Evolutionary conservation across 1,140 invertebrate species (phyloP).

Genomic region (Lordiphosa mommai): DNA sequence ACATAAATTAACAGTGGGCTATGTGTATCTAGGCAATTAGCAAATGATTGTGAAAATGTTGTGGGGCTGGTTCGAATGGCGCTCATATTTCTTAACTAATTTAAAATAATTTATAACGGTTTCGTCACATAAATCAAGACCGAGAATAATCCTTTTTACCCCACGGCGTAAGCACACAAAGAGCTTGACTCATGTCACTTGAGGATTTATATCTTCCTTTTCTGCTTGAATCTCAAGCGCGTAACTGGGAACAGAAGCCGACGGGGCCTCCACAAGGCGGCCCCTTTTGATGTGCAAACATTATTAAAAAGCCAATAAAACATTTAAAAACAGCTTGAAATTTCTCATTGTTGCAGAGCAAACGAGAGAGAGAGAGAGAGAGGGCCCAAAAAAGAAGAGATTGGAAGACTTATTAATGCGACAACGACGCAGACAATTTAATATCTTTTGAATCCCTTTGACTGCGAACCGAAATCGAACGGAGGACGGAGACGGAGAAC

Average conservation of each 20-base stretch:
- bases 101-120: constrained; percentile 73
- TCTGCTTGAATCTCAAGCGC: constrained; percentile 43
- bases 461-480: constrained; percentile 22
- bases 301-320: constrained; percentile 77
- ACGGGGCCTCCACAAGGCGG: constrained; percentile 34
- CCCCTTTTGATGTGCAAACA: constrained; percentile 68
- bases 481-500: background rate
- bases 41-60: constrained; percentile 6
- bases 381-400: constrained; percentile 19
- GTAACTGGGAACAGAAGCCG: constrained; percentile 54
- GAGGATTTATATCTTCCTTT: constrained; percentile 77
- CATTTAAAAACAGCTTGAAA: constrained; percentile 78
- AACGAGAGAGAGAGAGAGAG: constrained; percentile 15
- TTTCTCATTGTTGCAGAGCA: constrained; percentile 70
- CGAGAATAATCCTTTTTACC: constrained; percentile 55
- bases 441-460: constrained; percentile 67
- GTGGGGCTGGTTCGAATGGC: constrained; percentile 19
- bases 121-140: constrained; percentile 62
- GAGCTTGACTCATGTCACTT: constrained; percentile 73
- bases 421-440: constrained; percentile 72
- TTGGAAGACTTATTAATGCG: constrained; percentile 69
- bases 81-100: constrained; percentile 62
- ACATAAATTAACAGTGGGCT: constrained; percentile 14
- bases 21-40: constrained; percentile 18
- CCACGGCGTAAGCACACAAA: constrained; percentile 25